phyloP scores from a whole-genome alignment of 2,113 vertebrate species.

The Balaenoptera acutorostrata region DNA sequence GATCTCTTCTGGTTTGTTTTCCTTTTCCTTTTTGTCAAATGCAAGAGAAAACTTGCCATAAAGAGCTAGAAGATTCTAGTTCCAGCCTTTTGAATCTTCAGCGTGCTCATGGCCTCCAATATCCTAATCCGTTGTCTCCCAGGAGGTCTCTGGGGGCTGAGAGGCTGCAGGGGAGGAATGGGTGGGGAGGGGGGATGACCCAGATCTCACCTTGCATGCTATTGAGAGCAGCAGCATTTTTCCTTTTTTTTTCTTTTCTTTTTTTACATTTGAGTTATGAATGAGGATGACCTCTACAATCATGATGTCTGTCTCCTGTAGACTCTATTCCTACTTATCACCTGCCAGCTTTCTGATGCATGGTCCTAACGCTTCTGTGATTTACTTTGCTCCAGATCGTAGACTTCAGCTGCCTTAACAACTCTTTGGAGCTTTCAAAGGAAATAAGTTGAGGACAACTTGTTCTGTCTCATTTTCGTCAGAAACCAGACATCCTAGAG shows the following conservation, averaged over 20 bases:
- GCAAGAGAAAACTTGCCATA: conserved; percentile 53
- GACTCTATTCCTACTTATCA: neutral
- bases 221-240: conserved; percentile 40
- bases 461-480: neutral
- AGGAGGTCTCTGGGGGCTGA: conserved; percentile 71
- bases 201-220: conserved; percentile 68
- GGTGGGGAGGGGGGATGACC: neutral
- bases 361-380: conserved; percentile 55
- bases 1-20: neutral
- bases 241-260: neutral
- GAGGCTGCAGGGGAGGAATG: neutral
- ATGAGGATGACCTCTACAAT: conserved; percentile 75
- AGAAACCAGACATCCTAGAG: neutral
- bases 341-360: conserved; percentile 66
- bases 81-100: conserved; percentile 43
- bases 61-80: conserved; percentile 19
- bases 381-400: conserved; percentile 40
- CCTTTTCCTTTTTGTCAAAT: neutral
- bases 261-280: conserved; percentile 48
- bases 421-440: neutral
- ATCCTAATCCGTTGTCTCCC: conserved; percentile 50
- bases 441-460: neutral
- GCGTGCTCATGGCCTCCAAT: conserved; percentile 52
- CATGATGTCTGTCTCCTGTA: conserved; percentile 74
- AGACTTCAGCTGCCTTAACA: conserved; percentile 63